phyloP scores from a whole-genome alignment of 1,140 invertebrate species.

The Brachionus rotundiformis region DNA sequence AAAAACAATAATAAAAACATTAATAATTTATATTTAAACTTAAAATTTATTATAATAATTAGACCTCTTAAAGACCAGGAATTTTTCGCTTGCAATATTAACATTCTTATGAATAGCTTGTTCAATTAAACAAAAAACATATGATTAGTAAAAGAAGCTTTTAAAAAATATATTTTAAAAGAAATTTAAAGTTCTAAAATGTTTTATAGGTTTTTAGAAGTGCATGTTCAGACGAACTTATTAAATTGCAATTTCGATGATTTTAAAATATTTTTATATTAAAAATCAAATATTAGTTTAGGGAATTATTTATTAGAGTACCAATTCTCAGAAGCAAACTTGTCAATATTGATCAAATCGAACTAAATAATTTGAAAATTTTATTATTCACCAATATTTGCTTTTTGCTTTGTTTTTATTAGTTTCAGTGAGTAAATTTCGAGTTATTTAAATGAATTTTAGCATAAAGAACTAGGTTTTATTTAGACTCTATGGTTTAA shows the following conservation, averaged over 20 bases:
- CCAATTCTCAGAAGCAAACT: neutral
- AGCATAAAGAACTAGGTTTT: neutral
- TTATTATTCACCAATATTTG: neutral
- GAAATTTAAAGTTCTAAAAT: too few species aligned
- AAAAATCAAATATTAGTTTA: neutral
- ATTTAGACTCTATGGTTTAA: too few species aligned
- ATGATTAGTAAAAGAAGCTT: too few species aligned
- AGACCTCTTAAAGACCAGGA: neutral
- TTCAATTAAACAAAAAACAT: neutral
- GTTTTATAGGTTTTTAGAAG: too few species aligned
- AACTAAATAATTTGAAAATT: neutral
- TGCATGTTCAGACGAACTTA: too few species aligned
- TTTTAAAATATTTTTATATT: too few species aligned
- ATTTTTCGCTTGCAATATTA: neutral
- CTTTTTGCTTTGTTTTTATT: neutral
- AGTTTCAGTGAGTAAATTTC: neutral
- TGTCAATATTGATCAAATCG: neutral
- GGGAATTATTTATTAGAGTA: neutral
- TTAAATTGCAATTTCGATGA: neutral
- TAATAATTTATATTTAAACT: neutral
- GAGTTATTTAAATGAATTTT: neutral
- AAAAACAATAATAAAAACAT: neutral
- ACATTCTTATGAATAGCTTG: too few species aligned
- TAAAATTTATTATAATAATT: conserved; percentile 14
- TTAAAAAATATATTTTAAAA: too few species aligned